These are phyloP conservation scores for Rhagonycha lutea DNA, from an alignment of 2,888 invertebrate species.

Conservation along the genomic window DNA sequence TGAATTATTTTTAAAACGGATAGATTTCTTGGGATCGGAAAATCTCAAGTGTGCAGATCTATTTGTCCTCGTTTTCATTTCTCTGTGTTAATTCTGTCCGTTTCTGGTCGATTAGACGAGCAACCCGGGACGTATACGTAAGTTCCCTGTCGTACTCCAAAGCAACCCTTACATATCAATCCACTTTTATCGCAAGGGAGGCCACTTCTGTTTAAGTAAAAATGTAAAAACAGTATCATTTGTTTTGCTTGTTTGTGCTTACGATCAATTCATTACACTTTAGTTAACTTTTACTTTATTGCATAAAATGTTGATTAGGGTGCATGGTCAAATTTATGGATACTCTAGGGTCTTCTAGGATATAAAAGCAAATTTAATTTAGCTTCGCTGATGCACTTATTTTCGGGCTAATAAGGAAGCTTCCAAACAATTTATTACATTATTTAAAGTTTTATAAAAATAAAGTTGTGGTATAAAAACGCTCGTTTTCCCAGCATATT, in stretches of 20 bases:
- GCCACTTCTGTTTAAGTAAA: constrained; percentile 3
- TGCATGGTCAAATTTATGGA: background rate
- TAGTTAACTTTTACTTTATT: background rate
- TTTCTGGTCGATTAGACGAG: constrained; percentile 28
- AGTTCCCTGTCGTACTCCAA: constrained; percentile 22
- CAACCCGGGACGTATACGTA: constrained; percentile 23
- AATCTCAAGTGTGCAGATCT: constrained; percentile 23
- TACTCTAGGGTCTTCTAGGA: background rate
- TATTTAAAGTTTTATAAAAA: background rate
- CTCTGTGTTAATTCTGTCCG: constrained; percentile 26
- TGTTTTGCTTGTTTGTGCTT: background rate
- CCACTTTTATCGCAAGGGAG: constrained; percentile 19
- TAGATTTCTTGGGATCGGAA: constrained; percentile 11
- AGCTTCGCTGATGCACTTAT: background rate
- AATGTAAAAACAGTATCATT: background rate
- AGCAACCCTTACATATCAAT: constrained; percentile 22
- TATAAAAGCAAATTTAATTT: background rate
- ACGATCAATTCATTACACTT: background rate
- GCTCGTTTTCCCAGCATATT: background rate
- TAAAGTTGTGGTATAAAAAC: background rate
- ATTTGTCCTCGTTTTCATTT: constrained; percentile 16
- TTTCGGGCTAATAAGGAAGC: background rate
- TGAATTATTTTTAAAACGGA: constrained; percentile 12
- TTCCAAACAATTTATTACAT: background rate
- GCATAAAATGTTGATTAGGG: background rate